These are phyloP conservation scores for Dicroscelio sp. DNA, from an alignment of 2,888 invertebrate species.

Conservation along the genomic window DNA sequence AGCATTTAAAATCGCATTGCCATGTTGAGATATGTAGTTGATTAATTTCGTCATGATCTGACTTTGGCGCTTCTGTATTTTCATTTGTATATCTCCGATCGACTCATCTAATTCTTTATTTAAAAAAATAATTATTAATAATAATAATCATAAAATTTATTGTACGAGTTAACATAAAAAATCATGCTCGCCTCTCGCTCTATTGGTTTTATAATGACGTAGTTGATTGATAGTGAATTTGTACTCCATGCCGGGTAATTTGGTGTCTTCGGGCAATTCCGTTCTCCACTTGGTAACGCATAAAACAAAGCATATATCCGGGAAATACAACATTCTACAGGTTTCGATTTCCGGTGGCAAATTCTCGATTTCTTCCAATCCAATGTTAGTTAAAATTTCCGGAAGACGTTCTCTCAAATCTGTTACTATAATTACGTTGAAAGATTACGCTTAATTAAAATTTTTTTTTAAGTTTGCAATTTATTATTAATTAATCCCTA, in stretches of 20 bases:
- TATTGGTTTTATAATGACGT: slow-evolving; percentile 94
- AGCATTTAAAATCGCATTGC: slow-evolving; percentile 92
- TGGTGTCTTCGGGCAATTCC: slow-evolving; percentile 91
- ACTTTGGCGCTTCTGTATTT: slow-evolving; percentile 96
- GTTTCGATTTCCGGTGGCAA: slow-evolving; percentile 94
- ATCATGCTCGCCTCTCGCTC: slow-evolving; percentile 92
- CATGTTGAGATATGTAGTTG: slow-evolving; percentile 93
- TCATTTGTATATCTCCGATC: slow-evolving; percentile 95
- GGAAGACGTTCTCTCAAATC: slow-evolving; percentile 94
- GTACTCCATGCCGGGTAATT: slow-evolving; percentile 94
- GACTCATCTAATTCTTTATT: slow-evolving; percentile 94
- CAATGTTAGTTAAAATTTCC: slow-evolving; percentile 94
- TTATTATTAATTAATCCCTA: too few relatives aligned
- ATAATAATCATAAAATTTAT: not conserved
- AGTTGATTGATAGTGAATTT: slow-evolving; percentile 94
- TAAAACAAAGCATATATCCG: slow-evolving; percentile 96
- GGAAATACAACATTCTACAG: slow-evolving; percentile 94
- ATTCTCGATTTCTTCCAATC: slow-evolving; percentile 93
- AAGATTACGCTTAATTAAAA: too few relatives aligned
- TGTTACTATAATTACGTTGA: too few relatives aligned
- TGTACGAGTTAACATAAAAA: too few relatives aligned
- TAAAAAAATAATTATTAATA: not conserved
- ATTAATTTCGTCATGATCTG: slow-evolving; percentile 95
- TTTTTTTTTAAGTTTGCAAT: too few relatives aligned
- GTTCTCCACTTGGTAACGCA: slow-evolving; percentile 94